Evolutionary conservation across 2,113 vertebrate species (phyloP), one percentile per base, ranked within the genome.

Genomic region (Lagopus leucura): DNA sequence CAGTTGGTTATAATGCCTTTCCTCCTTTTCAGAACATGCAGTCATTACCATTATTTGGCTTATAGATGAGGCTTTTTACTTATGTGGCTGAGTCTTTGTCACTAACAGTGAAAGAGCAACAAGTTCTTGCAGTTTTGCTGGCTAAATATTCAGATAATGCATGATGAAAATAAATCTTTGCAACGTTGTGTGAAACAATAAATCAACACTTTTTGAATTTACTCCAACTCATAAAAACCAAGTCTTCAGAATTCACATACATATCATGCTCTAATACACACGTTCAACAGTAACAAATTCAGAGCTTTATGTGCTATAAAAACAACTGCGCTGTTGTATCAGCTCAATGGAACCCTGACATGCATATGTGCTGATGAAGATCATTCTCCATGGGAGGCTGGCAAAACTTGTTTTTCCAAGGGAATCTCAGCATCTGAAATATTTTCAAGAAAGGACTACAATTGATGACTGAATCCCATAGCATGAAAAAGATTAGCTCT

Each of bases 161-260:
- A 52, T 12, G 14, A 16, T 28, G n/a, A 81, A 93, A 86, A 94
- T 13, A 64, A 93, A 47, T 90, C 60, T 74, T 64, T 34, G 27
- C 60, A 81, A 25, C 34, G 5, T 74, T 88, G 43, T 48, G 30
- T 65, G 48, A 77, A 88, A 16, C 69, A 94, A 72, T 16, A 77
- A 83, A 86, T 30, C 43, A 61, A 32, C 52, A 25, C 11, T 63
- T 86, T 79, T 69, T 83, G 6, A 88, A 81, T 88, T 82, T 86
- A 88, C 40, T 93, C 60, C 84, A 78, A 74, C 52, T 86, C 70
- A n/a, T 74, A 91, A 83, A 93, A 84, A 66, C 4, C 14, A 54
- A 55, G 14, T n/a, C 30, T 67, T 77, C 34, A 86, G 61, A 91
- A 93, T 57, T 74, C 28, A 54, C 25, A 6, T 70, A 8, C 8